A percentile compares a stretch with the other conserved stretches of the same genome.
Conservation (phyloP, 2,797 vertebrate species). For the Phoxinus dragarum region DNA sequence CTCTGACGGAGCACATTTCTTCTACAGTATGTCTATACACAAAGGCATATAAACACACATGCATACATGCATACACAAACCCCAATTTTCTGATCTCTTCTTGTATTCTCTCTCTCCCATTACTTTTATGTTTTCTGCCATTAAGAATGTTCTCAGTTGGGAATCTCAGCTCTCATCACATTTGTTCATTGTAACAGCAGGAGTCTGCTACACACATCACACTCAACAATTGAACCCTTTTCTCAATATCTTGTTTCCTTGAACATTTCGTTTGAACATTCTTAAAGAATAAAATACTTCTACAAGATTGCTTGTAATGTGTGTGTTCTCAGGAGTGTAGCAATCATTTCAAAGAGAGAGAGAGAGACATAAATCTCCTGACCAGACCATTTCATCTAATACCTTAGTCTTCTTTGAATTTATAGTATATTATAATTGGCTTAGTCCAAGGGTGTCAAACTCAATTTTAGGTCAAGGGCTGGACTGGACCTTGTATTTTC, state of each 20-base stretch:
- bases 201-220: neutral
- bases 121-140: neutral
- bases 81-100: neutral
- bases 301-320: conserved; percentile 4
- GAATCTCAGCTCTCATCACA: neutral
- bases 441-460: neutral
- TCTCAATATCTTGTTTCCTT: neutral
- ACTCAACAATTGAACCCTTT: neutral
- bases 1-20: neutral
- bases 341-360: neutral
- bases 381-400: neutral
- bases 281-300: conserved; percentile 3
- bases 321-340: neutral
- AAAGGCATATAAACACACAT: neutral
- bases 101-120: neutral
- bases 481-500: neutral
- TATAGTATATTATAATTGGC: neutral
- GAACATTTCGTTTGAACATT: neutral
- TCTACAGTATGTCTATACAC: neutral
- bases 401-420: neutral
- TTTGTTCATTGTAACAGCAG: conserved; percentile 30
- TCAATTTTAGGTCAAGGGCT: neutral
- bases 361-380: neutral
- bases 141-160: conserved; percentile 29
- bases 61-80: neutral